Conservation (phyloP, 2,888 invertebrate species). For the Syritta pipiens region DNA sequence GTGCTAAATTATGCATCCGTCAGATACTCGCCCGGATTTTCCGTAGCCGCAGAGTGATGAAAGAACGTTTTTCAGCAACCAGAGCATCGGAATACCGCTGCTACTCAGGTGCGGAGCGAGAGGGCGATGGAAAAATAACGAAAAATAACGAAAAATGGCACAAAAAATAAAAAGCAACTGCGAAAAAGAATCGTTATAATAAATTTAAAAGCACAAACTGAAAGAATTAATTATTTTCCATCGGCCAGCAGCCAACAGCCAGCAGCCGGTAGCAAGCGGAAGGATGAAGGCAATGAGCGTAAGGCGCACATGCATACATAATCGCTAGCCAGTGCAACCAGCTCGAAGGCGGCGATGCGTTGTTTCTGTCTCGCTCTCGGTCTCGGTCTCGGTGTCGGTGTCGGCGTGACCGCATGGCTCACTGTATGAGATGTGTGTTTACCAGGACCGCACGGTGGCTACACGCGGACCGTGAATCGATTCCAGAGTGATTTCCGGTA, state of each 20-base stretch:
- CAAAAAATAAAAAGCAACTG: no score
- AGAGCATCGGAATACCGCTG: background rate
- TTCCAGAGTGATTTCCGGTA: slow-evolving; percentile 46
- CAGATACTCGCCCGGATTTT: background rate
- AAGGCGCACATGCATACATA: slow-evolving; percentile 3
- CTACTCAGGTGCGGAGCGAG: slow-evolving; percentile 18
- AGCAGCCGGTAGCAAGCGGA: no score
- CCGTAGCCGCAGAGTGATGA: slow-evolving; percentile 7
- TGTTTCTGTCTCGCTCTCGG: no score
- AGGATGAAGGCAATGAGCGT: slow-evolving; percentile 18
- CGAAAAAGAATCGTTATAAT: slow-evolving; percentile 18
- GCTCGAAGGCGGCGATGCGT: no score
- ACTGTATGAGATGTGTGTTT: background rate
- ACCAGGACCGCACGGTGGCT: background rate
- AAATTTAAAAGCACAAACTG: slow-evolving; percentile 16
- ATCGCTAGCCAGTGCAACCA: background rate
- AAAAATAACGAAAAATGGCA: no score
- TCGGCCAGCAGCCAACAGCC: background rate
- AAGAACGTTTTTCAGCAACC: background rate
- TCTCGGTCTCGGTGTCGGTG: background rate
- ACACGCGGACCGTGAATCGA: background rate
- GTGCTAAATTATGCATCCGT: slow-evolving; percentile 36
- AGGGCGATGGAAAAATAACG: no score
- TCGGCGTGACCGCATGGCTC: background rate
- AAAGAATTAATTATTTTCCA: slow-evolving; percentile 39